These are phyloP conservation scores for Cyaniris semiargus DNA, from an alignment of 2,888 invertebrate genomes.

Conservation along the genomic window DNA sequence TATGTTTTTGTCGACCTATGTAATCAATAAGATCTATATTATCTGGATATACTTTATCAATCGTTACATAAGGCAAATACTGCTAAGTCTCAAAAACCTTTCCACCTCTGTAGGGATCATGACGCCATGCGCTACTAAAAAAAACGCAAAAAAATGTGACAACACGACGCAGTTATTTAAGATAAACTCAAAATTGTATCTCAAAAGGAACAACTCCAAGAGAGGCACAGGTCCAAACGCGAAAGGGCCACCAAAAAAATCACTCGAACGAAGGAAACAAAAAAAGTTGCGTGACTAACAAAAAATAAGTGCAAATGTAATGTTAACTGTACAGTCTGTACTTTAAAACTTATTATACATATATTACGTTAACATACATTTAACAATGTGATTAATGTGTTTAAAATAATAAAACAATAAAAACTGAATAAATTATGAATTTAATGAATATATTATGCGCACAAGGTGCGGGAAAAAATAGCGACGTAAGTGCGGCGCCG, in stretches of 20 bases:
- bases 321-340: not conserved
- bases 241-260: not conserved
- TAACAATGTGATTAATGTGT: constrained; percentile 18
- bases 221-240: not conserved
- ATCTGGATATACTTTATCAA: not conserved
- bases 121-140: not conserved
- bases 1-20: too few relatives aligned
- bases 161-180: not conserved
- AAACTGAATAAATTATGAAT: constrained; percentile 68
- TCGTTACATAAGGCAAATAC: not conserved
- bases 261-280: not conserved
- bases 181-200: constrained; percentile 7
- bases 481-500: constrained; percentile 73
- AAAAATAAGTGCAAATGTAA: constrained; percentile 6
- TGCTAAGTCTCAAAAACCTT: not conserved
- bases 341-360: not conserved
- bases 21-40: not conserved
- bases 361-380: constrained; percentile 16
- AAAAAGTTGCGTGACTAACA: constrained; percentile 8
- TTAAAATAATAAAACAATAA: constrained; percentile 22
- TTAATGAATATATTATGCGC: constrained; percentile 77
- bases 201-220: not conserved
- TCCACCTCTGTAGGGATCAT: not conserved
- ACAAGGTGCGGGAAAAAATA: constrained; percentile 72
- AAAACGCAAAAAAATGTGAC: not conserved